Percentiles rank a stretch among this genome's conserved stretches.
Evolutionary conservation across 2,888 invertebrate genomes (phyloP).

Genomic region (Hyposoter dolosus): DNA sequence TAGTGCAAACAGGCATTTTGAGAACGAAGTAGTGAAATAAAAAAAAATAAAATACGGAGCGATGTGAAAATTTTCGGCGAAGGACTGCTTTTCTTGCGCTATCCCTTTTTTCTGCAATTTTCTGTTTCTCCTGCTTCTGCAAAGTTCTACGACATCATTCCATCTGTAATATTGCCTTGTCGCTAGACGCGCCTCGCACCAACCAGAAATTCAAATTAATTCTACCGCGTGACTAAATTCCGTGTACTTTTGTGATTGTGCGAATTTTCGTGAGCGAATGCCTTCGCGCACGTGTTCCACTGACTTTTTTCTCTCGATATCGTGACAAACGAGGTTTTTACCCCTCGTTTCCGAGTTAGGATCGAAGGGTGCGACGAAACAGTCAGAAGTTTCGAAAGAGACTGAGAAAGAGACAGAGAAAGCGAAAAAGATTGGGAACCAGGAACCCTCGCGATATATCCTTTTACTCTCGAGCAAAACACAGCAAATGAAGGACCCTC

Average conservation of each 20-base stretch:
- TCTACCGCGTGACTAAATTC: conserved; percentile 57
- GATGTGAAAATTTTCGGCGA: conserved; percentile 81
- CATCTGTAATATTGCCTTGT: conserved; percentile 18
- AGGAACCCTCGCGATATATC: conserved; percentile 12
- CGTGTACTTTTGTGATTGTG: conserved; percentile 34
- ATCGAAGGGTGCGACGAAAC: conserved; percentile 9
- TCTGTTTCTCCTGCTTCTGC: neutral
- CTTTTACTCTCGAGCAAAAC: conserved; percentile 19
- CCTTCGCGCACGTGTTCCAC: conserved; percentile 1
- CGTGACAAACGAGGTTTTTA: conserved; percentile 82
- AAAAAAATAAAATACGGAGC: conserved; percentile 73
- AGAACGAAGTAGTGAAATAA: neutral
- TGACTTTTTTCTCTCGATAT: conserved; percentile 78
- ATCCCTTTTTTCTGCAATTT: conserved; percentile 7
- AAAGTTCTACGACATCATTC: conserved; percentile 36
- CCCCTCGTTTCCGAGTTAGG: conserved; percentile 61
- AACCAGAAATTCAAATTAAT: conserved; percentile 83
- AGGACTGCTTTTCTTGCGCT: conserved; percentile 69
- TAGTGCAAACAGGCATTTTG: conserved; percentile 41
- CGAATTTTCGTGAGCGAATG: conserved; percentile 15
- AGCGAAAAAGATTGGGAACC: neutral
- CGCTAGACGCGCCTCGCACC: conserved; percentile 66
- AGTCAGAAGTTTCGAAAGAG: conserved; percentile 59
- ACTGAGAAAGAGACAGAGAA: conserved; percentile 9
- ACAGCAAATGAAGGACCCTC: conserved; percentile 15